Evolutionary conservation across 2,797 vertebrate genomes (phyloP).

Genomic region (Coregonus sp.): DNA sequence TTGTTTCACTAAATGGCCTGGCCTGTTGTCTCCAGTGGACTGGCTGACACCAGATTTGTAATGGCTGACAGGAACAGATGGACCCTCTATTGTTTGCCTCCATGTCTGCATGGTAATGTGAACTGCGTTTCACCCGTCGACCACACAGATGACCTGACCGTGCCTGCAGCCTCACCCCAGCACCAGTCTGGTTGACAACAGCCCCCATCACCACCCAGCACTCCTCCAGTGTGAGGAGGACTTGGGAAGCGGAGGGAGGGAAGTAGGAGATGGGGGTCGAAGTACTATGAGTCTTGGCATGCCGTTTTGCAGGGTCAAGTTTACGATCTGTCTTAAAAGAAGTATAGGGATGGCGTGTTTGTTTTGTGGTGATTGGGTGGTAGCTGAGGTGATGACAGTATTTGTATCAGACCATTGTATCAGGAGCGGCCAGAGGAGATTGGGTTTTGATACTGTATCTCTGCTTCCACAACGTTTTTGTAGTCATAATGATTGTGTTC

Average conservation of each 20-base stretch:
- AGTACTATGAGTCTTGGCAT: conserved; percentile 52
- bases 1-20: conserved; percentile 87
- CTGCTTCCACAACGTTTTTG: conserved; percentile 15
- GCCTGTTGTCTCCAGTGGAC: conserved; percentile 88
- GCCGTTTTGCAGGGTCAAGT: conserved; percentile 80
- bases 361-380: conserved; percentile 36
- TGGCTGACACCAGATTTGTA: conserved; percentile 99
- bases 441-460: conserved; percentile 23
- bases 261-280: conserved; percentile 40
- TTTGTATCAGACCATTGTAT: conserved; percentile 64
- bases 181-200: conserved; percentile 59
- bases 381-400: conserved; percentile 56
- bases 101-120: conserved; percentile 99
- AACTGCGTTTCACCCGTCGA: conserved; percentile 97
- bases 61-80: conserved; percentile 98
- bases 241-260: conserved; percentile 16
- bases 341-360: conserved; percentile 40
- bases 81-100: conserved; percentile 91
- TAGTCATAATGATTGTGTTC: conserved; percentile 22
- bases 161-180: conserved; percentile 71
- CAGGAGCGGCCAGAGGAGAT: conserved; percentile 46
- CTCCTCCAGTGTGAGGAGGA: conserved; percentile 6
- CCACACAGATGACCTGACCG: conserved; percentile 89
- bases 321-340: conserved; percentile 80
- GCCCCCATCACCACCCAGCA: conserved; percentile 45